These are phyloP conservation scores for Sterrhoptilus dennistouni DNA, from an alignment of 2,113 vertebrate species.

Conservation along the genomic window DNA sequence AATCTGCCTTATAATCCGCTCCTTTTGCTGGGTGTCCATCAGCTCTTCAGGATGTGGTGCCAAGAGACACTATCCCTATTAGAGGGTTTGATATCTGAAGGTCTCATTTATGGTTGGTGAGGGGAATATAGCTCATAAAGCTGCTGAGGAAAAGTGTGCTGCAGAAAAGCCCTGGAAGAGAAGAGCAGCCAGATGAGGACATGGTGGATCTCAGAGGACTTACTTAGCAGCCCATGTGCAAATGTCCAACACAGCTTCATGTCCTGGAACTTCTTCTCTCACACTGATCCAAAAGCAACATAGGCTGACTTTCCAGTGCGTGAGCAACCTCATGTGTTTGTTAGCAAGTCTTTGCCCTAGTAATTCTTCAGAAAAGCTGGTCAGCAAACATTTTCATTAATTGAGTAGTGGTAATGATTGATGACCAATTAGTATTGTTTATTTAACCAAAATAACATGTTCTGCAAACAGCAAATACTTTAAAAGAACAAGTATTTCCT, in stretches of 20 bases:
- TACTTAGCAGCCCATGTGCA: background rate
- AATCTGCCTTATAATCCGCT: background rate
- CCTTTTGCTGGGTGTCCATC: background rate
- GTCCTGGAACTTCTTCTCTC: background rate
- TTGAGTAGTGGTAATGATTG: background rate
- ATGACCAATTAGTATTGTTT: background rate
- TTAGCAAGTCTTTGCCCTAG: background rate
- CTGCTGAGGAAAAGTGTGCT: background rate
- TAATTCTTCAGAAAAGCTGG: background rate
- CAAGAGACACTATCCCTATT: background rate
- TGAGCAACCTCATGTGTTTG: background rate
- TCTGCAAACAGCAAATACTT: background rate
- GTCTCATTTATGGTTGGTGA: background rate
- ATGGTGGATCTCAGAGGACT: background rate
- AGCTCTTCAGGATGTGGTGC: fast-evolving
- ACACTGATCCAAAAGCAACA: background rate
- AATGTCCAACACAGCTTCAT: background rate
- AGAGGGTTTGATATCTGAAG: background rate
- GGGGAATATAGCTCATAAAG: background rate
- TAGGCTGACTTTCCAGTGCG: fast-evolving
- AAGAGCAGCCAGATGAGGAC: background rate
- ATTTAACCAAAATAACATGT: background rate
- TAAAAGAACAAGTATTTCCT: background rate
- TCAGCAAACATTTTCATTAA: background rate
- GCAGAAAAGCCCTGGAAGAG: background rate